phyloP scores from a whole-genome alignment of 2,797 vertebrate species.

The Macrochelys suwanniensis region DNA sequence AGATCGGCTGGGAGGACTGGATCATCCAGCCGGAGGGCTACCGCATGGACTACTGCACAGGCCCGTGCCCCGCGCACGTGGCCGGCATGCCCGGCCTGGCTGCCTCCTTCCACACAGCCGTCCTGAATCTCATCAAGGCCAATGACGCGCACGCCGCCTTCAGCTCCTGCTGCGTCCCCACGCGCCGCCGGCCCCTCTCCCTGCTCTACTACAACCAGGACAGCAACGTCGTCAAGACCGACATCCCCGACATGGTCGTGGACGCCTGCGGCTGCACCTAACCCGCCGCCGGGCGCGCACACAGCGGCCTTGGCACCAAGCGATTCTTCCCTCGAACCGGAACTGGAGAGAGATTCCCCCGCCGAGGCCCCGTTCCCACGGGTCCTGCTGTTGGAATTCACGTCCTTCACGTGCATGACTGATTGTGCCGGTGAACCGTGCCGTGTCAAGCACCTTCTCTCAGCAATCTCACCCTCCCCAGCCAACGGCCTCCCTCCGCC shows the following conservation, averaged over 20 bases:
- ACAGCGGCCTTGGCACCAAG: no score
- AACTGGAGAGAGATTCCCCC: not conserved
- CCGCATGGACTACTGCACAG: constrained; percentile 97
- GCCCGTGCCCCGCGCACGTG: constrained; percentile 93
- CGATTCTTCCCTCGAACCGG: not conserved
- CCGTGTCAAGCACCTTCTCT: no score
- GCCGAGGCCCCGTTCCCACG: no score
- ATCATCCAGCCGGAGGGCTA: constrained; percentile 98
- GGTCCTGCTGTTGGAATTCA: no score
- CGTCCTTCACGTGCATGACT: no score
- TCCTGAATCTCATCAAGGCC: constrained; percentile 94
- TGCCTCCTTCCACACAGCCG: constrained; percentile 93
- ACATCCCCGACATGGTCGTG: constrained; percentile 96
- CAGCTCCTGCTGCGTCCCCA: constrained; percentile 94
- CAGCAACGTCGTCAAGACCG: constrained; percentile 94
- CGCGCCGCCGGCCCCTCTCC: constrained; percentile 89
- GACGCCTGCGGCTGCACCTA: constrained; percentile 97
- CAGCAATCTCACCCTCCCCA: not conserved
- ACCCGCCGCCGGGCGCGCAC: not conserved
- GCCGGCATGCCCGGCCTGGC: constrained; percentile 94
- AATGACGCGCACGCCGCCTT: constrained; percentile 84
- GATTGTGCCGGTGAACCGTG: no score
- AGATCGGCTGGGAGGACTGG: constrained; percentile 98
- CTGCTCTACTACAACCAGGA: constrained; percentile 96
- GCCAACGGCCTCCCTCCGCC: no score